Conservation (phyloP, 1,140 invertebrate genomes). For the Heliconius hewitsoni region DNA sequence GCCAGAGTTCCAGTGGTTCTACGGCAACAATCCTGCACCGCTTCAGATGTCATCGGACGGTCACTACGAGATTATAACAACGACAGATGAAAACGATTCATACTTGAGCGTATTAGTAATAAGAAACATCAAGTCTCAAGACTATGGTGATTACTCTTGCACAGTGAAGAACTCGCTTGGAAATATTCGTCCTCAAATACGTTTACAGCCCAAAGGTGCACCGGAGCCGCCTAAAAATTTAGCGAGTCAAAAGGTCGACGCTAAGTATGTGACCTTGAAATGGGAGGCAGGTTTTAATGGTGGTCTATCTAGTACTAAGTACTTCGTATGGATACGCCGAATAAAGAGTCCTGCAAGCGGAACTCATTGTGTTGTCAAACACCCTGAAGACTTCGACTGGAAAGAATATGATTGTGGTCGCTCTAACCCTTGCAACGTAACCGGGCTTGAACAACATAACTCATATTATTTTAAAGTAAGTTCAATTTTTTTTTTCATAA, state of each 20-base stretch:
- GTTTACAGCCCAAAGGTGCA: conserved; percentile 90
- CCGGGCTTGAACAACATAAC: conserved; percentile 90
- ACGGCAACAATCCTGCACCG: conserved; percentile 86
- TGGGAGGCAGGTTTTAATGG: conserved; percentile 96
- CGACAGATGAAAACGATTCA: conserved; percentile 90
- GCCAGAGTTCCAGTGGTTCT: conserved; percentile 96
- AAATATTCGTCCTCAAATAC: conserved; percentile 88
- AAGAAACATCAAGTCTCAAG: conserved; percentile 87
- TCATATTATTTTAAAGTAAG: conserved; percentile 88
- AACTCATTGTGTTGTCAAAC: conserved; percentile 82
- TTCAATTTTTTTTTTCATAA: not conserved
- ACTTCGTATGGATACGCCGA: conserved; percentile 89
- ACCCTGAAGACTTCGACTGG: conserved; percentile 85
- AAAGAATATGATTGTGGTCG: conserved; percentile 91
- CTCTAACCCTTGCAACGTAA: conserved; percentile 93
- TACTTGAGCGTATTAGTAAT: conserved; percentile 91
- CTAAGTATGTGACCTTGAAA: conserved; percentile 88
- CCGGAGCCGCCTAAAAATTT: conserved; percentile 91
- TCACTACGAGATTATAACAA: conserved; percentile 92
- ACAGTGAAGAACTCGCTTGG: conserved; percentile 90
- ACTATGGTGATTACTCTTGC: conserved; percentile 95
- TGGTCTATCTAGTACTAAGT: conserved; percentile 91
- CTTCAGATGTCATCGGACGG: conserved; percentile 90
- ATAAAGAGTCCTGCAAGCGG: conserved; percentile 78
- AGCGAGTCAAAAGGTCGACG: conserved; percentile 86